These are phyloP conservation scores for Autographa gamma DNA, from an alignment of 2,888 invertebrate genomes.

Conservation along the genomic window DNA sequence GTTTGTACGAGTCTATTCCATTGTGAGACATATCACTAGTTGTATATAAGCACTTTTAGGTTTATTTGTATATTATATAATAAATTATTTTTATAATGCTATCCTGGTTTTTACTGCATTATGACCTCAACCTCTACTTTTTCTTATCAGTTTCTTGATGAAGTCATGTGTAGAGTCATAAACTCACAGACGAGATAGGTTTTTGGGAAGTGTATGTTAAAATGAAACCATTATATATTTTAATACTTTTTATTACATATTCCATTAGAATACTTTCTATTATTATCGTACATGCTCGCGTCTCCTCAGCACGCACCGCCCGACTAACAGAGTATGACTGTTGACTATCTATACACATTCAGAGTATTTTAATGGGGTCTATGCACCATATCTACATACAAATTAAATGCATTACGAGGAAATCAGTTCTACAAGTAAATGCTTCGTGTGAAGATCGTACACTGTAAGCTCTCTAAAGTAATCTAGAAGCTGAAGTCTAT, in stretches of 20 bases:
- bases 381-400: constrained; percentile 82
- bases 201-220: not conserved
- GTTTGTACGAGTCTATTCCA: constrained; percentile 57
- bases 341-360: constrained; percentile 64
- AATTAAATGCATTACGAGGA: constrained; percentile 82
- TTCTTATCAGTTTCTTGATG: not conserved
- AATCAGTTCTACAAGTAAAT: constrained; percentile 80
- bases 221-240: constrained; percentile 63
- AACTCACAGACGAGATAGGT: not conserved
- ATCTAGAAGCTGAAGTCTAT: constrained; percentile 82
- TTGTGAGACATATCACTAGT: constrained; percentile 73
- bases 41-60: constrained; percentile 63
- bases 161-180: not conserved
- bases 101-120: constrained; percentile 36
- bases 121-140: no score
- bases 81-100: constrained; percentile 74
- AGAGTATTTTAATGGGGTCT: constrained; percentile 73
- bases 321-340: constrained; percentile 59
- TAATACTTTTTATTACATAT: constrained; percentile 87
- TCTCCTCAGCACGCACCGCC: constrained; percentile 52
- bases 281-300: constrained; percentile 76
- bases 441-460: constrained; percentile 72
- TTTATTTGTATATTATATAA: constrained; percentile 60
- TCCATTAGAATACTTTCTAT: constrained; percentile 89
- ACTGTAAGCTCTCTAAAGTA: constrained; percentile 77